Base-by-base conservation (phyloP, 2,113 vertebrate genomes). In the Talpa occidentalis region DNA sequence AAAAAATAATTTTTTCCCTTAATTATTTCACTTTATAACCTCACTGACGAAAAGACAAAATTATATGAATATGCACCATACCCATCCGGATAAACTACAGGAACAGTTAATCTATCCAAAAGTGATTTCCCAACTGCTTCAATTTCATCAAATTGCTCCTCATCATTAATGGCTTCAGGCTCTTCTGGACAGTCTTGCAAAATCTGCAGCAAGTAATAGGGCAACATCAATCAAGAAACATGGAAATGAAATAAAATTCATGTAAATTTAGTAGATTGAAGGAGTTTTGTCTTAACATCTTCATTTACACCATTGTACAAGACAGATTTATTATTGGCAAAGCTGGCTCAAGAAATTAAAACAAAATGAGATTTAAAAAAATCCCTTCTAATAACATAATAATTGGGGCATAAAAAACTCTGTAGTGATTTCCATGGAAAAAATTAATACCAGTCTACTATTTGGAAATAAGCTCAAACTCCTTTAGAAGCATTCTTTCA, bases 51-150 rank as follows among this genome's bases (percentile, higher is more conserved):
- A 21, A 81, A 94, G 26, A 83, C 93, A 67, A 28, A 49, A 94
- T 49, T 91, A 52, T 28, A 93, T 96, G 78, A 95, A 73, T 7
- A 86, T 91, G 91, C 6, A 89, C 93, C 98, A 94, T 99, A 99
- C 99, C 99, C 99, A 97, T 99, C 99, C 2, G 99, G 99, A 98
- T 99, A 99, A 98, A 99, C 98, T 84, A 99, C 99, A 66, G 99
- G 99, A 90, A 99, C 98, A 64, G 99, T 99, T 97, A 99, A 98
- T 98, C 99, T 98, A 98, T 99, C 99, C 98, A 99, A 98, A 95
- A 99, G 98, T 17, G 98, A 98, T 97, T 99, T 99, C 66, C 99
- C 99, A 94, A 99, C 98, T 62, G 98, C 98, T 98, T 99, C 99
- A 70, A 99, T 99, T 95, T 99, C 99, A 97, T 99, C 99, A 98